Conservation (phyloP, 2,888 invertebrate genomes). For the Acleris sparsana region DNA sequence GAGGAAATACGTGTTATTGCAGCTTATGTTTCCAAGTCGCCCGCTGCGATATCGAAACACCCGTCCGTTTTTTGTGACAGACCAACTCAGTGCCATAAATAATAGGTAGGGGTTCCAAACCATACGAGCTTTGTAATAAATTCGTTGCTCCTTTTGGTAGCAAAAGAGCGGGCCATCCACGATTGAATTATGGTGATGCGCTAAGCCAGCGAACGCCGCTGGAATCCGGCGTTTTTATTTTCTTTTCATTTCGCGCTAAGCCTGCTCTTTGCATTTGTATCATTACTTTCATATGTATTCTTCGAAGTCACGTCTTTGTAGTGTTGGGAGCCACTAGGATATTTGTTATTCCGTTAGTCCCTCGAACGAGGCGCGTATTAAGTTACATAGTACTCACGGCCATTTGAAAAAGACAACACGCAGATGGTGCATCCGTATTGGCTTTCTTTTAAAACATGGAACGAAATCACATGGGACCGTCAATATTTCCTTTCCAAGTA, state of each 20-base stretch:
- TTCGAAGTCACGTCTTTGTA: slow-evolving; percentile 63
- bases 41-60: slow-evolving; percentile 81
- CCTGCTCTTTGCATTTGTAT: slow-evolving; percentile 62
- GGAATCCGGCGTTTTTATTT: slow-evolving; percentile 73
- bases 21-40: slow-evolving; percentile 80
- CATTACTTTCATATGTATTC: slow-evolving; percentile 62
- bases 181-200: slow-evolving; percentile 83
- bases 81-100: slow-evolving; percentile 82
- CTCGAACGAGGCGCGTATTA: slow-evolving; percentile 59
- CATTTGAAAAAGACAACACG: slow-evolving; percentile 78
- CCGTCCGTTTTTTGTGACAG: slow-evolving; percentile 83
- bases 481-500: slow-evolving; percentile 76
- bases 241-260: slow-evolving; percentile 71
- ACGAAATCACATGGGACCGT: slow-evolving; percentile 77
- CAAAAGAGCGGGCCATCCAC: slow-evolving; percentile 69
- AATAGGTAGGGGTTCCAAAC: slow-evolving; percentile 81
- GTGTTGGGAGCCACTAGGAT: slow-evolving; percentile 62
- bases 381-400: slow-evolving; percentile 69
- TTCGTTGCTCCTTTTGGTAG: slow-evolving; percentile 82
- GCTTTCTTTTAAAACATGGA: slow-evolving; percentile 80
- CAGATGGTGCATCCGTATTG: slow-evolving; percentile 78
- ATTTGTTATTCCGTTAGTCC: slow-evolving; percentile 58
- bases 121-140: slow-evolving; percentile 80
- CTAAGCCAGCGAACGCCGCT: slow-evolving; percentile 75
- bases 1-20: slow-evolving; percentile 83